A percentile compares a stretch with the other conserved stretches of the same genome.
These are phyloP conservation scores for Nannoperca obscura DNA, from an alignment of 2,797 vertebrate genomes.

Conservation along the genomic window DNA sequence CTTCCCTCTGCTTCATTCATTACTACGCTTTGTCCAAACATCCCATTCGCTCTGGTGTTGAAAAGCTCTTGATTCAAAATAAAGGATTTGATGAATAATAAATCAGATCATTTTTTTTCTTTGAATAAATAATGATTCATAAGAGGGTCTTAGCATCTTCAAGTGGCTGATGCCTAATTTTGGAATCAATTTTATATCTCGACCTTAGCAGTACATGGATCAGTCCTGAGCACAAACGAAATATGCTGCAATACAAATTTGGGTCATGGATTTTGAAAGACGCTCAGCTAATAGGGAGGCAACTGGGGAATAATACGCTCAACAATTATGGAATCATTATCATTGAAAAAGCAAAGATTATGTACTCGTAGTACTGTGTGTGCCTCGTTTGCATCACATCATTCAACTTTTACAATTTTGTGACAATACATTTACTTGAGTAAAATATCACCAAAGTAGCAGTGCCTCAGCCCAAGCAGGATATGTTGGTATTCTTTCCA, in stretches of 20 bases:
- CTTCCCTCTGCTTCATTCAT: not conserved
- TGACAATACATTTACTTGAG: not conserved
- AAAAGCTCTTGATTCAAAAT: not conserved
- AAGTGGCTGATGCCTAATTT: not conserved
- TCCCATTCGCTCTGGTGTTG: not conserved
- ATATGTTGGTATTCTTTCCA: slow-evolving; percentile 2
- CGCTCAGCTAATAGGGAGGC: not conserved
- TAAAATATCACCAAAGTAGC: not conserved
- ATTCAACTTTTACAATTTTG: not conserved
- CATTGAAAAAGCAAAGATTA: not conserved
- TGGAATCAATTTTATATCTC: not conserved
- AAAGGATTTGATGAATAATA: not conserved
- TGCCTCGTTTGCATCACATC: not conserved
- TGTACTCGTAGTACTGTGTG: not conserved
- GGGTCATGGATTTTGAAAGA: too few species aligned
- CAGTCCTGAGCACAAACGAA: not conserved
- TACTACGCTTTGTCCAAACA: not conserved
- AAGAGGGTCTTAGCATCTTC: not conserved
- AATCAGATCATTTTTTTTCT: not conserved
- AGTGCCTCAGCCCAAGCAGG: not conserved
- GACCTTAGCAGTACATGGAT: not conserved
- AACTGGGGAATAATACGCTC: not conserved
- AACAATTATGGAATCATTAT: not conserved
- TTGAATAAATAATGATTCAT: not conserved
- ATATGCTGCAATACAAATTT: not conserved